Evolutionary conservation across 2,888 invertebrate genomes (phyloP).

Genomic region (Gonocerus acuteangulatus): DNA sequence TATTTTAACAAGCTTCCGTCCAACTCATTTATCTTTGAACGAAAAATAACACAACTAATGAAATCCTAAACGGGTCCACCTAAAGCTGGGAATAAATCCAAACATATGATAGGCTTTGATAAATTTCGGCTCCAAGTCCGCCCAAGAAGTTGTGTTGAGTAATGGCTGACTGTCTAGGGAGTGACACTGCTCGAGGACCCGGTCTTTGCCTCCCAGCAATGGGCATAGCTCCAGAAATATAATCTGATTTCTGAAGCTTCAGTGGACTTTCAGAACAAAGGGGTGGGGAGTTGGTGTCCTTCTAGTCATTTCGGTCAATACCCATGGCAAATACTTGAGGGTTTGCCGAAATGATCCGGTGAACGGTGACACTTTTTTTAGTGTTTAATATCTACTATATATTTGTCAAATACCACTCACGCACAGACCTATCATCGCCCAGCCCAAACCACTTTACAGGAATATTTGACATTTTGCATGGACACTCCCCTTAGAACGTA

Average conservation of each 20-base stretch:
- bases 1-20: conserved; percentile 1
- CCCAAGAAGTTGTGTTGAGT: background rate
- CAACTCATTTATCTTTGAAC: background rate
- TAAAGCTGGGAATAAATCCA: conserved; percentile 1
- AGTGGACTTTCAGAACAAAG: no score
- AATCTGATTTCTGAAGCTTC: no score
- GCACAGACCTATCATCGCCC: no score
- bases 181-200: background rate
- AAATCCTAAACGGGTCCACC: background rate
- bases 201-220: background rate
- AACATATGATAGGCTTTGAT: background rate
- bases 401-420: no score
- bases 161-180: background rate
- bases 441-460: no score
- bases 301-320: background rate
- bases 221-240: background rate
- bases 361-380: no score
- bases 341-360: background rate
- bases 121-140: background rate
- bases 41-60: background rate
- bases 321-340: background rate
- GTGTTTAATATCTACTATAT: no score
- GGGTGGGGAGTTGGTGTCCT: background rate
- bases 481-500: no score
- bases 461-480: no score